Base-by-base conservation (phyloP, 2,113 vertebrate species). In the Girardinichthys multiradiatus region DNA sequence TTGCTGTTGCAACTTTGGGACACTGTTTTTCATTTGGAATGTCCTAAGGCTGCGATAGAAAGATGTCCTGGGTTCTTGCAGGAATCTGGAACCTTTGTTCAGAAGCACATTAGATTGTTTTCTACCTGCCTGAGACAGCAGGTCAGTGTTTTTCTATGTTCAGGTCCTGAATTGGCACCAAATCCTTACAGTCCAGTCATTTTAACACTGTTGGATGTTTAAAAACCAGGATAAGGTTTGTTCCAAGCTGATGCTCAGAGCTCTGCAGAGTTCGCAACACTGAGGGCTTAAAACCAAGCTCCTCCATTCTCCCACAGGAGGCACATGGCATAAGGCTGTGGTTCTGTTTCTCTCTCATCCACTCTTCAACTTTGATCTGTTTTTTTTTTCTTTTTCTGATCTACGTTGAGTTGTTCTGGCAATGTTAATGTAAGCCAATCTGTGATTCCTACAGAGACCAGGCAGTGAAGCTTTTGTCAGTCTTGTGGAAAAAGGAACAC, bases 351-450 rank as follows among this genome's bases (percentile, higher is more conserved):
- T 73, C 62, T 69, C 35, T 86, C 79, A 86, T 85, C 67, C 86
- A 83, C 83, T 84, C 65, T 79, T 67, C 76, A 17, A 62, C 65
- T 73, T 81, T 76, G 4, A 63, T 81, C 63, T 77, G 12, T 61
- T 54, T 57, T 33, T 9, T 28, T 1, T 31, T 1, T 30, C 28
- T 45, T 3, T 76, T 76, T 71, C 87, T 81, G 77, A 79, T 85
- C 81, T 82, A 79, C 70, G 77, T 79, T 89, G 73, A 73, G 66
- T 86, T 89, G 79, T 90, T 77, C 79, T 92, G 83, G 83, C 86
- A 76, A 90, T 90, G 88, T 92, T 85, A 81, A 88, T 92, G 91
- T 91, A 91, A 86, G 87, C 85, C 83, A 81, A 79, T 61, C 78
- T 90, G 90, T 91, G 88, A 90, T 87, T 91, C 82, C 76, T 90